Percentiles rank a stretch among this genome's conserved stretches.
Conservation (phyloP, 37 sponge, comb jelly and placozoan species). For the Ephydatia muelleri region DNA sequence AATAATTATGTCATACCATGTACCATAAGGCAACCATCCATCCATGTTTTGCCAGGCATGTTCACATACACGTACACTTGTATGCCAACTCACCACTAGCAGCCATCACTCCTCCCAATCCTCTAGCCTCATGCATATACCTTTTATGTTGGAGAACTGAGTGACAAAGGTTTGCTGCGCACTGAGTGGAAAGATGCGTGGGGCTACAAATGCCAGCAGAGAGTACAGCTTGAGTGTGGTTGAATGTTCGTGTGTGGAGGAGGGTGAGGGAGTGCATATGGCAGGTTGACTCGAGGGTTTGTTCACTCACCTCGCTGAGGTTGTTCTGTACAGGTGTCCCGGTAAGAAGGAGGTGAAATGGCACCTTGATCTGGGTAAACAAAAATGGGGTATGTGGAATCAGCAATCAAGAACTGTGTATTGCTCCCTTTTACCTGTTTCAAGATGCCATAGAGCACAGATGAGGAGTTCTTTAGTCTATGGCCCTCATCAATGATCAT, state of each 20-base stretch:
- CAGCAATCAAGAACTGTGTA: neutral
- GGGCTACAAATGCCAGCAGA: conserved; percentile 64
- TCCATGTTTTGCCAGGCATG: no score
- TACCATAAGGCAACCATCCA: no score
- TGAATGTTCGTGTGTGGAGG: no score
- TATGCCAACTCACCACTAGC: no score
- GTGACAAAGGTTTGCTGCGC: conserved; percentile 34
- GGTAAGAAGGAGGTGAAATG: conserved; percentile 66
- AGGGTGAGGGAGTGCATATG: neutral
- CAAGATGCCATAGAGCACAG: conserved; percentile 48
- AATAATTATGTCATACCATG: no score
- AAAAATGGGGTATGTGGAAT: neutral
- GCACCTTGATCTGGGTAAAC: conserved; percentile 23
- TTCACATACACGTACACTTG: no score
- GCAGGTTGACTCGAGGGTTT: neutral
- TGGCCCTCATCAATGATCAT: conserved; percentile 84
- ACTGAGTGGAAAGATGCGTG: conserved; percentile 34
- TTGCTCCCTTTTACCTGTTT: conserved; percentile 24
- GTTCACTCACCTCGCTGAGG: conserved; percentile 56
- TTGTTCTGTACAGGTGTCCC: conserved; percentile 90
- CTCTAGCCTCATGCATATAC: conserved; percentile 6
- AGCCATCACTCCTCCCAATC: no score
- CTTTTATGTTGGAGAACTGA: conserved; percentile 24
- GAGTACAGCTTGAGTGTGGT: conserved; percentile 65
- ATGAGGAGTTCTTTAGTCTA: conserved; percentile 74